phyloP scores from a whole-genome alignment of 1,140 invertebrate genomes.

The Neotoxoptera formosana region DNA sequence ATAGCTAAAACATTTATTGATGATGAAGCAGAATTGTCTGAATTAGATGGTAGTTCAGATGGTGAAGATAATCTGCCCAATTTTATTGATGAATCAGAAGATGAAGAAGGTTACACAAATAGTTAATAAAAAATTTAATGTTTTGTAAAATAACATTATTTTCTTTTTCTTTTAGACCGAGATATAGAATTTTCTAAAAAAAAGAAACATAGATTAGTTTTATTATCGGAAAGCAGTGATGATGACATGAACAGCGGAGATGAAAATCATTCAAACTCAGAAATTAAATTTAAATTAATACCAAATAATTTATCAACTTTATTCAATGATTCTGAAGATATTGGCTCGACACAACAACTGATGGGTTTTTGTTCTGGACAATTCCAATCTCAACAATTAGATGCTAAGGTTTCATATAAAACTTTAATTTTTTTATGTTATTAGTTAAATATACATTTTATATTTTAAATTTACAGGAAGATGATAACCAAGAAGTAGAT shows the following conservation, averaged over 20 bases:
- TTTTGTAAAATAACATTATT: not conserved
- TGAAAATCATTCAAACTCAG: not conserved
- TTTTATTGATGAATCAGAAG: not conserved
- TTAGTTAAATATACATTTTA: not conserved
- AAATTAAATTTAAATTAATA: not conserved
- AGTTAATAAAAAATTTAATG: not conserved
- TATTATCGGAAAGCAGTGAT: slow-evolving; percentile 38
- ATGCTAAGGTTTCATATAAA: not conserved
- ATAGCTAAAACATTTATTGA: not conserved
- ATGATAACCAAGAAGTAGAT: not conserved
- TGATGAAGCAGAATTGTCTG: slow-evolving; percentile 8
- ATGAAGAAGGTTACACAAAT: not conserved
- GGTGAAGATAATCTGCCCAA: not conserved
- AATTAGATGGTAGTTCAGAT: not conserved
- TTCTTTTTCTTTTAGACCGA: not conserved
- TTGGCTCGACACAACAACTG: slow-evolving; percentile 31
- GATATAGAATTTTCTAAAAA: not conserved
- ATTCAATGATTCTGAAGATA: not conserved
- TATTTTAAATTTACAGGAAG: slow-evolving; percentile 14
- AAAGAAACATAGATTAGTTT: slow-evolving; percentile 1
- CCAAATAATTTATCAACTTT: not conserved
- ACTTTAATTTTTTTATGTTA: not conserved
- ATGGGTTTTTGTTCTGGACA: slow-evolving; percentile 43
- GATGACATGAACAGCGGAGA: not conserved
- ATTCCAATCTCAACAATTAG: not conserved